Evolutionary conservation across 2,113 vertebrate species (phyloP), one percentile per base, ranked within the genome.

Genomic region (Barnardius zonarius): DNA sequence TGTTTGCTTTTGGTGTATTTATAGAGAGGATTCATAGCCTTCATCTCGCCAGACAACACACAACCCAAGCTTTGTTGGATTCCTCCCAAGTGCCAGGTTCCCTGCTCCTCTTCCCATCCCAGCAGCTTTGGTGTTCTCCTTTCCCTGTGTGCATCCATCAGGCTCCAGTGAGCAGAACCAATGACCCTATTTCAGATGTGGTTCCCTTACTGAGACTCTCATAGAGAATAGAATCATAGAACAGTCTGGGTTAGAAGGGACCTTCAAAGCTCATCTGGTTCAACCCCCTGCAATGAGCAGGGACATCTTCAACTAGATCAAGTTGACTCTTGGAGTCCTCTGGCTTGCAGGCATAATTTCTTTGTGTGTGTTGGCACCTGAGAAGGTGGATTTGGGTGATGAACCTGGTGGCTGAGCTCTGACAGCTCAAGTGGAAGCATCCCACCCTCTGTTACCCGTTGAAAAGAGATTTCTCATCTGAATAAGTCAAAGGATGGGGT

Each of bases 1-100:
- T 95, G 88, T 92, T 93, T 93, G 59, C 91, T 67, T 92, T 46
- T 44, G 78, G 31, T 92, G 81, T 93, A 72, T 95, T 96, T 94
- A 54, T 72, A 79, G 88, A 81, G 44, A 59, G 66, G 51, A 75
- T 70, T 46, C 64, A 0, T 84, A 91, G 94, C 68, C 78, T 86
- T 87, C 37, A 0, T 83, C 92, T 95, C 2, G 55, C 82, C 92
- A 93, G 88, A 82, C 41, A 8, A 79, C 33, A 43, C 92, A 84
- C 78, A 93, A 31, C 82, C 92, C 91, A 55, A 75, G 78, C 85
- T 92, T 88, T 63, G 66, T 63, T 78, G 91, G 78, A 57, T 74
- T 93, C 39, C 41, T 92, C 91, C 85, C 88, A 87, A 44, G 23
- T 35, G 19, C 77, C 1, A 5, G 51, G 31, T 48, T 83, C 43